Conservation (phyloP, 30 jellyfish, hydroid and myxozoan species). For the Aurelia coerulea region DNA sequence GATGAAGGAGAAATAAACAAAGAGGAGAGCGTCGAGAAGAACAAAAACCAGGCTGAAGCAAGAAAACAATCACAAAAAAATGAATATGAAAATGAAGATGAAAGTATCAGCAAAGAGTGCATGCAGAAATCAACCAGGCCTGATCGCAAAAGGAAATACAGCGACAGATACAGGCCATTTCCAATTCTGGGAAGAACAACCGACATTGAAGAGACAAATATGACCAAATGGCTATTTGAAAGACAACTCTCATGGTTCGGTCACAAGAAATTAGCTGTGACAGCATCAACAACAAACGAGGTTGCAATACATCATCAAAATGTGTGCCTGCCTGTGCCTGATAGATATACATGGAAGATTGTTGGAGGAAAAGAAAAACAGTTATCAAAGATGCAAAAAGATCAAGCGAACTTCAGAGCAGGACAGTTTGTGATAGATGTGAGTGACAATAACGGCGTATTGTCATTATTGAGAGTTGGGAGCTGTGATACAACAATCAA, state of each 20-base stretch:
- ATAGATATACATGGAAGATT: slow-evolving; percentile 39
- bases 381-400: background rate
- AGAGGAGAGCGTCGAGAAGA: background rate
- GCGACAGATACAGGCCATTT: slow-evolving; percentile 52
- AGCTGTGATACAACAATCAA: background rate
- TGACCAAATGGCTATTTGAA: slow-evolving; percentile 10
- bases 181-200: slow-evolving; percentile 35
- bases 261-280: background rate
- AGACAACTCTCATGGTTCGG: background rate
- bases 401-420: slow-evolving; percentile 13
- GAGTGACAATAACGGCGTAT: slow-evolving; percentile 38
- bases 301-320: background rate
- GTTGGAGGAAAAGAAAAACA: slow-evolving; percentile 17
- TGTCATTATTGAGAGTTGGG: slow-evolving; percentile 27
- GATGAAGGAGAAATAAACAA: background rate
- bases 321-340: background rate
- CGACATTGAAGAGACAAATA: slow-evolving; percentile 21
- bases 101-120: background rate
- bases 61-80: background rate
- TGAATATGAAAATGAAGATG: background rate
- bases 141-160: slow-evolving; percentile 45
- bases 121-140: slow-evolving; percentile 15
- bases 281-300: background rate
- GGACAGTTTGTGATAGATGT: slow-evolving; percentile 54
- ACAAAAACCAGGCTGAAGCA: background rate